Base-by-base conservation (phyloP, 2,888 invertebrate genomes). In the Auanema sp. region DNA sequence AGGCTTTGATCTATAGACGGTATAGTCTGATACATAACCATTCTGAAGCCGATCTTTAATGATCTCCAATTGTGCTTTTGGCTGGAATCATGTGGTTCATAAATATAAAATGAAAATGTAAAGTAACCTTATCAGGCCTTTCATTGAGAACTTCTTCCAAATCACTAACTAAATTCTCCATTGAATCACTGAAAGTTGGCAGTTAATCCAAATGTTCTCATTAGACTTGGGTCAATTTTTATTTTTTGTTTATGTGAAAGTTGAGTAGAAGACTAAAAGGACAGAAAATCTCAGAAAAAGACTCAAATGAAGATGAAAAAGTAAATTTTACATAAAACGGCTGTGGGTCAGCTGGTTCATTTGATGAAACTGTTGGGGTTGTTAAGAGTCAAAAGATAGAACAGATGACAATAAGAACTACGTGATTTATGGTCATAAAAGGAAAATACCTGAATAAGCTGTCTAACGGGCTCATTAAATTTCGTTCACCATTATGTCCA, bases 81-180 rank as follows among this genome's bases (percentile, higher is more conserved):
- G 16, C 47, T 47, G 47, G 4, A 47, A n/a, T 3, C 5, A 52
- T 52, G 8, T 5, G 18, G 8, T 8, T 23, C 6, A 16, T 23
- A 16, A 23, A 44, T 14, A 47, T 5, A 23, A 11, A 18, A 8
- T 23, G 33, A 33, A 33, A 33, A 33, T 3, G 3, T 5, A 33
- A 10, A 47, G 5, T 21, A 5, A 47, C 52, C 11, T 51, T 18
- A 14, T 43, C 23, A 16, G 8, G 52, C 14, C 40, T 41, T 14
- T 52, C 55, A 8, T 63, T 65, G 21, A 77, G 62, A 6, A 72
- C 72, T 41, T 79, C 80, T 40, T 79, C 80, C 53, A 80, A 78
- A 63, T 81, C 80, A 52, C 72, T 72, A 75, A 79, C 75, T 24
- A 81, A 68, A 60, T 80, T 79, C 54, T 80, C 80, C 58, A 81